Conservation (phyloP, 2,113 vertebrate genomes). For the Triplophysa dalaica region DNA sequence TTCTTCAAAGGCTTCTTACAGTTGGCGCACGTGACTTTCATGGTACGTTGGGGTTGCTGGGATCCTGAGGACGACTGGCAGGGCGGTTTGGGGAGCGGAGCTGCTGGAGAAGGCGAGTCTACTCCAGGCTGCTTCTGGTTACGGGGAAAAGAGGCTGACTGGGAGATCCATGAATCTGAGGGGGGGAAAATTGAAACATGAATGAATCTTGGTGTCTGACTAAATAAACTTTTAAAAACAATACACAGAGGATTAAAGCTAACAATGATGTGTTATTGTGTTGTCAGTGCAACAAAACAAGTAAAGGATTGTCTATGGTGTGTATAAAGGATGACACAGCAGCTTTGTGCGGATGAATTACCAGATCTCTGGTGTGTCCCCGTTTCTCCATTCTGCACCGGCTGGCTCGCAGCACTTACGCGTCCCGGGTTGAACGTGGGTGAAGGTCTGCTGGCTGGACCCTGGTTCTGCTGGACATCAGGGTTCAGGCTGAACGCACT, state of each 20-base stretch:
- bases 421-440: constrained; percentile 93
- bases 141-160: constrained; percentile 94
- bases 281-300: neutral
- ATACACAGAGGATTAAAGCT: too few species aligned
- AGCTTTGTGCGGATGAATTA: constrained; percentile 60
- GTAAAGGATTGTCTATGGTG: neutral
- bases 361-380: constrained; percentile 88
- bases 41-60: constrained; percentile 85
- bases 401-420: constrained; percentile 82
- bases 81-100: constrained; percentile 87
- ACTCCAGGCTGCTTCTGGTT: constrained; percentile 95
- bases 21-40: constrained; percentile 97
- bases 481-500: constrained; percentile 87
- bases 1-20: constrained; percentile 98
- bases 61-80: constrained; percentile 84
- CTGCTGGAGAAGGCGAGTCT: constrained; percentile 88
- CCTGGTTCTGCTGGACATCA: constrained; percentile 58
- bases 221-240: too few species aligned
- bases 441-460: constrained; percentile 57
- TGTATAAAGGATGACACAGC: neutral
- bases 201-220: neutral
- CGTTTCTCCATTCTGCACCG: constrained; percentile 93
- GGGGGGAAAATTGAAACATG: neutral
- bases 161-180: constrained; percentile 96
- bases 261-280: neutral